phyloP scores from a whole-genome alignment of 2,113 vertebrate species.

The Mesitornis unicolor region DNA sequence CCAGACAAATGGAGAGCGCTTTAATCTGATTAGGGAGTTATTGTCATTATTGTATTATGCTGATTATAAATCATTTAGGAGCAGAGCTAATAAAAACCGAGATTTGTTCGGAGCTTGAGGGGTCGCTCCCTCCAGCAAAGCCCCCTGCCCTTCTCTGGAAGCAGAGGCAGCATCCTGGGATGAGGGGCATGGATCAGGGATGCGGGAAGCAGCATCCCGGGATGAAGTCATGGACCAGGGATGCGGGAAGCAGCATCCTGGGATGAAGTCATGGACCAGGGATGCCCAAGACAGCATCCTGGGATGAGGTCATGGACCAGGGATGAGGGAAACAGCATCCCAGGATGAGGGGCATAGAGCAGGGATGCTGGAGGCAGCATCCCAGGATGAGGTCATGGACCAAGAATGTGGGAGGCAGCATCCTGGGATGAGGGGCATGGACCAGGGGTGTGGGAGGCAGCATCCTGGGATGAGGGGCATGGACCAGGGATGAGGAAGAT shows the following conservation, averaged over 20 bases:
- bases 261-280: neutral
- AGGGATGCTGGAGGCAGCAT: neutral
- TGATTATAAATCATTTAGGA: neutral
- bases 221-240: neutral
- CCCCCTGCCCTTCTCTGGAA: neutral
- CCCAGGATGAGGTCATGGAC: accelerated
- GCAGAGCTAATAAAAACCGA: neutral
- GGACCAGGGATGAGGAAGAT: neutral
- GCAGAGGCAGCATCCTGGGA: neutral
- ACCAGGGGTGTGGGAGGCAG: neutral
- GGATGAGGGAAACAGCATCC: neutral
- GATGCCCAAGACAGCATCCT: neutral
- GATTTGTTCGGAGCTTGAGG: neutral
- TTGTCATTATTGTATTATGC: neutral
- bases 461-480: accelerated
- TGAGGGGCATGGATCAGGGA: too few relatives aligned
- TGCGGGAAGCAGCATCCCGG: neutral
- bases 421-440: accelerated
- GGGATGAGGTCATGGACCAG: accelerated
- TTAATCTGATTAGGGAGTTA: slow-evolving; percentile 45
- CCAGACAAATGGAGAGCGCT: neutral
- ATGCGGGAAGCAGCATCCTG: neutral
- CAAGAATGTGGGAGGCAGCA: neutral
- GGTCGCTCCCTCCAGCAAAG: neutral
- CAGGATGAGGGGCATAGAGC: accelerated